Percentiles rank a stretch among this genome's conserved stretches.
Conservation (phyloP, 2,888 invertebrate genomes). For the Laspeyria flexula region DNA sequence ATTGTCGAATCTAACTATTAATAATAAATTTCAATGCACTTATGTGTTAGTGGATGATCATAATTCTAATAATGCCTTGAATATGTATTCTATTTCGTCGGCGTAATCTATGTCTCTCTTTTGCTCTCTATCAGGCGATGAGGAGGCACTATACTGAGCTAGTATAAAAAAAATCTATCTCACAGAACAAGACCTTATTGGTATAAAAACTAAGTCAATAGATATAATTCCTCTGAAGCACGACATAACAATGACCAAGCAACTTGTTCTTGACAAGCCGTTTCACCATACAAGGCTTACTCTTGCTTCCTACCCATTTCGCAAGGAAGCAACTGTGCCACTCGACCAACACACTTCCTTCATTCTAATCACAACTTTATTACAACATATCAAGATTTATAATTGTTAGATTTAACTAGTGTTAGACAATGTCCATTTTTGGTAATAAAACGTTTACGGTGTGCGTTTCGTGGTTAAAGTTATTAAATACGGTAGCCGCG, state of each 20-base stretch:
- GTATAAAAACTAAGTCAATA: conserved; percentile 7
- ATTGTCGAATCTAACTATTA: no score
- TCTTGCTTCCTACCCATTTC: conserved; percentile 61
- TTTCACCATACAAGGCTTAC: conserved; percentile 56
- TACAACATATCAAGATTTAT: no score
- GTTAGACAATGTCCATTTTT: conserved; percentile 63
- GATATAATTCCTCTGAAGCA: conserved; percentile 7
- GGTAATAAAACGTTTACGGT: conserved; percentile 52
- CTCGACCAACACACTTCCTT: conserved; percentile 40
- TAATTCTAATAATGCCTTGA: no score
- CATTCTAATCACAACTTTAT: conserved; percentile 29
- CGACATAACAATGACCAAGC: conserved; percentile 15
- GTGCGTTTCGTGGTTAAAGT: conserved; percentile 52
- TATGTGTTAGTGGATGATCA: no score
- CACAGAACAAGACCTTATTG: no score
- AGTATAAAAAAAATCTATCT: no score
- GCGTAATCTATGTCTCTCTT: no score
- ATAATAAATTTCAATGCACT: no score
- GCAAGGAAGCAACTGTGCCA: conserved; percentile 61
- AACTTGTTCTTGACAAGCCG: conserved; percentile 47
- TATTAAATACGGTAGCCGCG: conserved; percentile 50
- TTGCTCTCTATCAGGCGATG: no score
- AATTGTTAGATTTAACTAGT: no score
- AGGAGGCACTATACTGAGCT: no score
- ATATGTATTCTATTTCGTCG: no score